Evolutionary conservation across 2,888 invertebrate species (phyloP), one percentile per base, ranked within the genome.

Genomic region (Drosophila rellima): DNA sequence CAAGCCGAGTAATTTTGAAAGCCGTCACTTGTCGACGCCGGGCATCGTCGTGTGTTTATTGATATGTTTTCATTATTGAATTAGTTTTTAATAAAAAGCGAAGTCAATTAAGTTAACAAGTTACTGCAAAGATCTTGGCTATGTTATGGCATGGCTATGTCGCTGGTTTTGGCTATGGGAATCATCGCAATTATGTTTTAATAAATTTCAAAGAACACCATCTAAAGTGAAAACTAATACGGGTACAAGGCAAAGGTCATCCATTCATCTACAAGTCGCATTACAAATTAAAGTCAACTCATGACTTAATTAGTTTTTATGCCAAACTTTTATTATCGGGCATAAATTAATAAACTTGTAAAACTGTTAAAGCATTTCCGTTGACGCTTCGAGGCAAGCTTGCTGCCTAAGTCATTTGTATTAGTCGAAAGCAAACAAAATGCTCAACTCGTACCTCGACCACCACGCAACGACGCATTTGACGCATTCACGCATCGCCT

Each of bases 51-150:
- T 85, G 86, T 51, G 56, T 71, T 70, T 87, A 89, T 85, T 89
- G 84, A 89, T 89, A 85, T 85, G 89, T 85, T 82, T 85, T 89
- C 81, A 89, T 85, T 85, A 85, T 89, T 89, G 86, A 87, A 89
- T 89, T 85, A 75, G 85, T 81, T 83, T 78, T 63, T 59, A 62
- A 74, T 47, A 84, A 88, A 78, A 74, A 74, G 40, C 51, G 48
- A 62, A 88, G 79, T 82, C 86, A 82, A 82, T 82, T 82, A 88
- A 84, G 88, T 82, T 78, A 79, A 78, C 65, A 68, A 73, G 78
- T 61, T 61, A 56, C 59, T 52, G 33, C 37, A 42, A 33, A n/a
- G 48, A 29, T 45, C 42, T 18, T 45, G 42, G 42, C 39, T 39
- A 17, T 51, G 6, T 15, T 11, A 15, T 47, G 29, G 45, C 45